These are phyloP conservation scores for Paracentrotus lividus DNA, from an alignment of 53 echinoderm and acorn worm species.

Conservation along the genomic window DNA sequence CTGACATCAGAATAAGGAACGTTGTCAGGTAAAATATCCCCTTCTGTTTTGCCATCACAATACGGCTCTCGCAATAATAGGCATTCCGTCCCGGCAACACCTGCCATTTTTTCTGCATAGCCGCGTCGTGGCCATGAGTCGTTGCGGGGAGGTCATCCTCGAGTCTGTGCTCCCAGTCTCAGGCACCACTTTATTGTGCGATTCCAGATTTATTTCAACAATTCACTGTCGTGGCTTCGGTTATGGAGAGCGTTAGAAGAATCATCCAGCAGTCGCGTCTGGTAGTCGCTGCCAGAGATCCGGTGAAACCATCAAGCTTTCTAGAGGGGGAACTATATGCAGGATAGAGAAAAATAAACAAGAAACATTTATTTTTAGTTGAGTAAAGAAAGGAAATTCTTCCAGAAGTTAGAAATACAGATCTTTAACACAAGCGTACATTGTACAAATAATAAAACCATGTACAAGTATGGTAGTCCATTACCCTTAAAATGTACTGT, in stretches of 20 bases:
- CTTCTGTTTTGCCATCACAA: slow-evolving; percentile 94
- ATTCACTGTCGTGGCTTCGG: not conserved
- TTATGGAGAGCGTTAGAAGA: not conserved
- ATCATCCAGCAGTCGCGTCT: slow-evolving; percentile 46
- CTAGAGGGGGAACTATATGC: not conserved
- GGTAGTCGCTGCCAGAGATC: slow-evolving; percentile 32
- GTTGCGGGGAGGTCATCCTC: slow-evolving; percentile 62
- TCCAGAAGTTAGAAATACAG: too few species aligned
- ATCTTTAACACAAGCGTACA: too few species aligned
- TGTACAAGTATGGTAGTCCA: too few species aligned
- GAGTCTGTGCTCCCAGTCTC: slow-evolving; percentile 1
- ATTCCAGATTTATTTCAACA: slow-evolving; percentile 56
- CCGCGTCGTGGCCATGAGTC: slow-evolving; percentile 8
- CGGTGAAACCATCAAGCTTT: slow-evolving; percentile 52
- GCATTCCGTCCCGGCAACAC: slow-evolving; percentile 92
- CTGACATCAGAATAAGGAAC: slow-evolving; percentile 84
- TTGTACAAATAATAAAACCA: too few species aligned
- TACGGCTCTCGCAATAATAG: slow-evolving; percentile 92
- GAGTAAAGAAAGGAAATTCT: too few species aligned
- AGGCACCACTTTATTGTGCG: slow-evolving; percentile 55
- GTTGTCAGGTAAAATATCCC: slow-evolving; percentile 92
- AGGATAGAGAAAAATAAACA: not conserved
- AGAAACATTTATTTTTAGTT: too few species aligned
- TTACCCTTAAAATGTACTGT: too few species aligned
- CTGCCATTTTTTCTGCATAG: slow-evolving; percentile 86